Percentiles rank a stretch among this genome's conserved stretches.
Conservation (phyloP, 1,140 invertebrate genomes). For the Lepidurus arcticus region DNA sequence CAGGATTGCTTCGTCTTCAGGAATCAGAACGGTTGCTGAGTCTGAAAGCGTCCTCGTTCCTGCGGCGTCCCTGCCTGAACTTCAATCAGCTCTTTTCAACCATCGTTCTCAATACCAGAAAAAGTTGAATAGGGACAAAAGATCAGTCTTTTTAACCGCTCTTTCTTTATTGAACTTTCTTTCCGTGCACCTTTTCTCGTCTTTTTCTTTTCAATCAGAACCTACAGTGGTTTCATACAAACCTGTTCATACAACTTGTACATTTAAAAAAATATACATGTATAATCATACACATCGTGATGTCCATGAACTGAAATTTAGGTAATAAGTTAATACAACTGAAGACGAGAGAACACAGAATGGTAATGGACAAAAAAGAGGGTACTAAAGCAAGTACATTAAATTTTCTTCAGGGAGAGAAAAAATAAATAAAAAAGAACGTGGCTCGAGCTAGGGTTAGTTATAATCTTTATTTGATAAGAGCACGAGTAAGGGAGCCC, state of each 20-base stretch:
- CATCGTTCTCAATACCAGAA: background rate
- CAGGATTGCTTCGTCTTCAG: background rate
- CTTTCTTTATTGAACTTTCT: background rate
- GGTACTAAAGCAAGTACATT: background rate
- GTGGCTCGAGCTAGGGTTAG: background rate
- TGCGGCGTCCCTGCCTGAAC: background rate
- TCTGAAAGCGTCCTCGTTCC: background rate
- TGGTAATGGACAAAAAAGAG: too few species aligned
- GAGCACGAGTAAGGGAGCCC: background rate
- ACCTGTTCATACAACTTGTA: too few species aligned
- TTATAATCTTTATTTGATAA: slow-evolving; percentile 19
- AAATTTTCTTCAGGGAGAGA: background rate
- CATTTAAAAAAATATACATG: too few species aligned
- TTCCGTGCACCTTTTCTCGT: too few species aligned
- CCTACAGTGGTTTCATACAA: too few species aligned
- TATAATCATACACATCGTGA: too few species aligned
- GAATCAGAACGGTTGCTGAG: slow-evolving; percentile 6
- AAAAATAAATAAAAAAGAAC: background rate
- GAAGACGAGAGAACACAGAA: too few species aligned
- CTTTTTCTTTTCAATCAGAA: too few species aligned
- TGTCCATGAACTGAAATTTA: too few species aligned
- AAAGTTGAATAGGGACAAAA: background rate
- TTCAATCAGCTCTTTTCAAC: slow-evolving; percentile 2
- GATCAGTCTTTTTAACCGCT: background rate
- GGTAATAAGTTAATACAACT: too few species aligned